Percentiles rank a stretch among this genome's conserved stretches.
Evolutionary conservation across 2,797 vertebrate species (phyloP).

Genomic region (Microctenopoma lineatum): DNA sequence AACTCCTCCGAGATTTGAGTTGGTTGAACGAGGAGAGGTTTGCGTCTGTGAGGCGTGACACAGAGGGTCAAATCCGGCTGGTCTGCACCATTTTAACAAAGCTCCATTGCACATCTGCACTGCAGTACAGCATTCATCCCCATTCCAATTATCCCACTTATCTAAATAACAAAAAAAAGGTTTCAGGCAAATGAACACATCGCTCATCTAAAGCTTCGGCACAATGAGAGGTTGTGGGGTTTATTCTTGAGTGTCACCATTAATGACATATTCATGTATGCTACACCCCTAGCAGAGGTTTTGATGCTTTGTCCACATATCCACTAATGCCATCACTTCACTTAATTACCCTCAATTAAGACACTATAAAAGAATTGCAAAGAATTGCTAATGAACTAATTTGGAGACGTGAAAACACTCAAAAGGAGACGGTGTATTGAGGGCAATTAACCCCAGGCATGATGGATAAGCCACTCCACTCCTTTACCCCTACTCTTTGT

Average conservation of each 20-base stretch:
- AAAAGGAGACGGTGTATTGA: conserved; percentile 71
- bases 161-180: conserved; percentile 72
- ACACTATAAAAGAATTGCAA: conserved; percentile 80
- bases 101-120: conserved; percentile 56
- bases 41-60: conserved; percentile 26
- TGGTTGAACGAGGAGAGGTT: neutral
- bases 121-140: conserved; percentile 45
- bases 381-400: conserved; percentile 85
- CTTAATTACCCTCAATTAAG: conserved; percentile 85
- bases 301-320: conserved; percentile 79
- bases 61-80: conserved; percentile 32
- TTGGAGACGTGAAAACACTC: conserved; percentile 74
- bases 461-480: conserved; percentile 59
- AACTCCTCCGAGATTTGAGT: neutral
- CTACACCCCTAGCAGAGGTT: conserved; percentile 63
- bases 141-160: conserved; percentile 73
- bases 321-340: conserved; percentile 82
- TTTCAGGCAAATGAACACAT: conserved; percentile 66
- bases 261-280: conserved; percentile 79
- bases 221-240: conserved; percentile 59
- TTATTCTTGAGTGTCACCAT: conserved; percentile 74
- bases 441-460: conserved; percentile 75
- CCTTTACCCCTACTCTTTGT: conserved; percentile 22
- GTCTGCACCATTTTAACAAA: conserved; percentile 45
- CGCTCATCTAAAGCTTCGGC: conserved; percentile 58